Base-by-base conservation (phyloP, 1,140 invertebrate genomes). In the Euura lappo region DNA sequence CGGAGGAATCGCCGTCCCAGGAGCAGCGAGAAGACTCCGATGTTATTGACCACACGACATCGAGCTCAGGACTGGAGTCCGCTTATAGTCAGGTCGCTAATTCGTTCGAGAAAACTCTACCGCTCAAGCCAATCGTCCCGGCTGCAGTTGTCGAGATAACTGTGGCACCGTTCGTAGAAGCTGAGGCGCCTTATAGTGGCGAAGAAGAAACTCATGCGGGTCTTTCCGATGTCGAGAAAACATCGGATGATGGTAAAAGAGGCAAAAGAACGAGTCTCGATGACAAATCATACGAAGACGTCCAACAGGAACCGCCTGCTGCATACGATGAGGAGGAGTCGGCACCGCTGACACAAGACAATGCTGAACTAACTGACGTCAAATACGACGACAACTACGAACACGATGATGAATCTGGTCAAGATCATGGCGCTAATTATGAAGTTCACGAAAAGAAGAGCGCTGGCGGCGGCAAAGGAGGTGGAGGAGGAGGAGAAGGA, bases 401-500 rank as follows among this genome's bases (percentile, higher is more conserved):
- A 6, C 28, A 71, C 44, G 7, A 6, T 28, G 28, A 70, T 45
- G 69, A 47, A 60, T 28, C 28, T 28, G 28, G 28, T 28, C 8
- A 60, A 60, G 13, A 11, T 8, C 51, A 60, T 45, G 13, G 43
- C 42, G 69, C 11, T 45, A 45, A 70, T 42, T 70, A 44, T 70
- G 46, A 47, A 44, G 13, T 70, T 47, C 69, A 70, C 6, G 69
- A 47, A 70, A 47, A 47, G 44, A 42, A 28, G 28, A 28, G 28
- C 28, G 28, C 28, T 28, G 28, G 28, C 28, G 73, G 77, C 13
- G 72, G 44, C 5, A 67, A 65, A 6, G 71, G 73, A 11, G 71
- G n/a, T 6, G 72, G 75, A 42, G 75, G 75, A n/a, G 65, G 71
- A 68, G 66, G 72, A 13, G 60, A 68, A 47, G 43, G 60, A 8